phyloP scores from a whole-genome alignment of 2,888 invertebrate genomes.

The Lasius fuliginosus region DNA sequence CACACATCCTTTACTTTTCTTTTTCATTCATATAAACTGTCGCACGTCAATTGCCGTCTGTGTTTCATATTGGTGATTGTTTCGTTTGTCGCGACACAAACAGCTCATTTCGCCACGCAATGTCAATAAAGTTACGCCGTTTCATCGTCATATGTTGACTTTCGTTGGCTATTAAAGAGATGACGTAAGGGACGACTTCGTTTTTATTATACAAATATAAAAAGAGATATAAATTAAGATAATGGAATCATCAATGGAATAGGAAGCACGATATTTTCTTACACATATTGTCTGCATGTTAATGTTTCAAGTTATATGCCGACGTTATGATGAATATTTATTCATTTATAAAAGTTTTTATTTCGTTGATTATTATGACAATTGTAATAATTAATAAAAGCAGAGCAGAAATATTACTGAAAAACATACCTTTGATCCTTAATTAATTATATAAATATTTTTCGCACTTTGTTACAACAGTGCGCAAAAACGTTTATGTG shows the following conservation, averaged over 20 bases:
- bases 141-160: constrained; percentile 65
- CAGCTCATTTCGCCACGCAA: constrained; percentile 70
- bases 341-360: not conserved
- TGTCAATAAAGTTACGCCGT: constrained; percentile 75
- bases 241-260: not conserved
- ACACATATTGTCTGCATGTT: constrained; percentile 3
- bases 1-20: constrained; percentile 23
- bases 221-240: constrained; percentile 8
- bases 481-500: not conserved
- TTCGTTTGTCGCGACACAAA: constrained; percentile 71
- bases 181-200: not conserved
- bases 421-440: constrained; percentile 2
- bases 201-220: not conserved
- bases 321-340: not conserved
- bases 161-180: not conserved
- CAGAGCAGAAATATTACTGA: not conserved
- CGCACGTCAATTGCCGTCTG: not conserved
- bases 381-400: not conserved
- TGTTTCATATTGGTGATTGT: constrained; percentile 53
- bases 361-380: not conserved
- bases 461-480: not conserved
- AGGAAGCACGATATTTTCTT: not conserved
- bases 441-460: constrained; percentile 22
- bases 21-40: constrained; percentile 2
- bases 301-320: not conserved